phyloP scores from a whole-genome alignment of 2,797 vertebrate species.

The Oreonectes daqikongensis region DNA sequence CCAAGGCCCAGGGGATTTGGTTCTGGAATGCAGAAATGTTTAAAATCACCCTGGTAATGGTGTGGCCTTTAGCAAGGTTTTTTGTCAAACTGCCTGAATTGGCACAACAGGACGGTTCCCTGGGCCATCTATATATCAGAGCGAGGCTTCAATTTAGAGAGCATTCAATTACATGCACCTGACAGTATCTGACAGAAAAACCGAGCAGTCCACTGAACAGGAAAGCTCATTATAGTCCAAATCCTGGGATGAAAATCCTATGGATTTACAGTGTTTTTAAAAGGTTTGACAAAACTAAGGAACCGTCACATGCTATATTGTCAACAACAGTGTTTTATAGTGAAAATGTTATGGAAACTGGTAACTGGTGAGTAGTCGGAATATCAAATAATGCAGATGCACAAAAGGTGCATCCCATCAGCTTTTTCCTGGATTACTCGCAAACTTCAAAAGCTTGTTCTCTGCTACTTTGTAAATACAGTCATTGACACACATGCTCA shows the following conservation, averaged over 20 bases:
- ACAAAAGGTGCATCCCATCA: conserved; percentile 11
- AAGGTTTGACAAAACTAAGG: not conserved
- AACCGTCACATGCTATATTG: not conserved
- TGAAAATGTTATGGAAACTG: not conserved
- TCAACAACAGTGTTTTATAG: not conserved
- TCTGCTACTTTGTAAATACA: conserved; percentile 26
- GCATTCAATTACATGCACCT: conserved; percentile 32
- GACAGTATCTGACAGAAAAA: conserved; percentile 12
- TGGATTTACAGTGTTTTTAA: not conserved
- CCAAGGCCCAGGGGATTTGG: conserved; percentile 44
- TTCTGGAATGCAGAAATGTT: conserved; percentile 31
- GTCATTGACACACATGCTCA: conserved; percentile 4
- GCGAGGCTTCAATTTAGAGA: conserved; percentile 43
- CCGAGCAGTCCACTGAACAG: not conserved
- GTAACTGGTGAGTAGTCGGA: not conserved
- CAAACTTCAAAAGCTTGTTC: conserved; percentile 24
- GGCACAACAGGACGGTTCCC: conserved; percentile 45
- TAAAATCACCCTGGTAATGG: conserved; percentile 39
- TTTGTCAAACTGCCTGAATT: conserved; percentile 37
- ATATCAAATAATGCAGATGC: conserved; percentile 8
- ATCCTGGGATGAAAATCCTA: not conserved
- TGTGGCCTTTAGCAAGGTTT: conserved; percentile 53
- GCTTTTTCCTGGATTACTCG: conserved; percentile 1
- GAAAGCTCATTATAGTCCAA: conserved; percentile 14
- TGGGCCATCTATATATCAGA: conserved; percentile 46